Evolutionary conservation across 2,113 vertebrate species (phyloP), one percentile per base, ranked within the genome.

Genomic region (Ptychochromis oligacanthus): DNA sequence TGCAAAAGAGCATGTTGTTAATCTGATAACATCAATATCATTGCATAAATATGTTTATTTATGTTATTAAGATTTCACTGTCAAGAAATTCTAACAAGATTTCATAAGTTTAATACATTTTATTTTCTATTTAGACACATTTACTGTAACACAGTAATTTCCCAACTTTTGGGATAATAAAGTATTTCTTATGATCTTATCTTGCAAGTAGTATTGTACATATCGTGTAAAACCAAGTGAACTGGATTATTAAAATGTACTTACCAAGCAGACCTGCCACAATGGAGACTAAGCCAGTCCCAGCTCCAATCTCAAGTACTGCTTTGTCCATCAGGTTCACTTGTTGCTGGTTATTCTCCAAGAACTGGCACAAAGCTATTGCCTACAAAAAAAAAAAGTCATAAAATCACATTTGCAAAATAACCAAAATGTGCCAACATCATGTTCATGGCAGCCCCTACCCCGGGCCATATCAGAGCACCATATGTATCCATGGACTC

Each of bases 231-330:
- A 49, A 52, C 6, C 17, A 52, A 18, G 17, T 31, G 26, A 72
- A n/a, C 10, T 14, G 36, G 36, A 59, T 59, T 13, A 77, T 28
- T 15, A 81, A 74, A 46, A n/a, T 54, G 40, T 3, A 76, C 70
- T 65, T 65, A 96, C 95, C 95, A 1, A 96, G 92, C 82, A 96
- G 87, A 86, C 93, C 92, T 57, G 88, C 76, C 86, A 96, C 91
- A 49, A 93, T 89, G 43, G 95, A 95, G 77, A 95, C 85, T 49
- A 99, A 92, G 9, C 97, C 98, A 62, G 97, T 98, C 88, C 98
- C 98, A 59, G 98, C 97, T 38, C 98, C 98, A 4, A 99, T 94
- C 95, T 99, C 98, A 77, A 99, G 92, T 56, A 98, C 94, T 2
- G 96, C 96, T 80, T 98, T 97, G 86, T 97, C 96, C 94, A 93